Base-by-base conservation (phyloP, 2,113 vertebrate genomes). In the Clarias magur region DNA sequence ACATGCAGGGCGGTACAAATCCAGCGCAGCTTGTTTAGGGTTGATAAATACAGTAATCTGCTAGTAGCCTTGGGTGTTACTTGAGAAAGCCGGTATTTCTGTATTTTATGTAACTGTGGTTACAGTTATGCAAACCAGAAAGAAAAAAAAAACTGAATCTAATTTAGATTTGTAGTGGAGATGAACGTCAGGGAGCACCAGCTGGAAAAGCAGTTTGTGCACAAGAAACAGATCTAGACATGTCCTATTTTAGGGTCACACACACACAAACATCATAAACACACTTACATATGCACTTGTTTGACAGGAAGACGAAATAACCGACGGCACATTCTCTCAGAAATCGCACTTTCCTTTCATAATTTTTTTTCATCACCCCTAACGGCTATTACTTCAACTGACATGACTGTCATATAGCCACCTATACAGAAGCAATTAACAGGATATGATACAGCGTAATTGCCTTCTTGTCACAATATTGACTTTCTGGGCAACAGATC, bases 201-300 rank as follows among this genome's bases (percentile, higher is more conserved):
- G 85, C 88, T 86, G 54, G 83, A 83, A 72, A 83, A 80, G 72
- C 87, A 80, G 65, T 57, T 56, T 75, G 62, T 79, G 84, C 60
- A 38, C 48, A 86, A 68, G 17, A 4, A 87, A 84, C 86, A 87
- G 83, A 89, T 89, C 79, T 78, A 67, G 86, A 85, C 86, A 87
- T 85, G 83, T 63, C 70, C 70, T 65, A 54, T 27, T 80, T 17
- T 42, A 15, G 56, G 54, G n/a, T 54, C 23, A 68, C 73, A 60
- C 63, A 48, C 80, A 48, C 27, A 56, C 15, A 25, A 13, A 25
- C 27, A 13, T 83, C 23, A 30, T 7, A 70, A 30, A 42, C 27
- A 25, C 17, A 38, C 60, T 54, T 82, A 53, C 42, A 83, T 30
- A 84, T n/a, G 21, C 59, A 63, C 34, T 42, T 12, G 15, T 25